phyloP scores from a whole-genome alignment of 2,113 vertebrate genomes.

The Macroglossus sobrinus region DNA sequence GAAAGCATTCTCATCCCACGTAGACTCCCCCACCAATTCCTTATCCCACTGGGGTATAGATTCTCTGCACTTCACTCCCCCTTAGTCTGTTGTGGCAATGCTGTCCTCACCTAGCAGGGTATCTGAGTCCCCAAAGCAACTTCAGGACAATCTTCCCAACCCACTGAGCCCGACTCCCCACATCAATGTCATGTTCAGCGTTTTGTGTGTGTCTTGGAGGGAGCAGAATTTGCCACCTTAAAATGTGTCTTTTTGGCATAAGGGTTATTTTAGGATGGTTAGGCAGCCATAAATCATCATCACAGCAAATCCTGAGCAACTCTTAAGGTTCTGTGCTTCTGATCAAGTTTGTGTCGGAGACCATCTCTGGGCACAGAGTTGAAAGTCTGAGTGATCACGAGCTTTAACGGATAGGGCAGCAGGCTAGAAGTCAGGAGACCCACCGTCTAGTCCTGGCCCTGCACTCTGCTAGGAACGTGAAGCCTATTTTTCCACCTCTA shows the following conservation, averaged over 20 bases:
- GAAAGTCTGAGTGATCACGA: neutral
- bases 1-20: neutral
- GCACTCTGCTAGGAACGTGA: neutral
- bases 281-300: neutral
- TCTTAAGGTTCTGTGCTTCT: neutral
- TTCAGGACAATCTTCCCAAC: neutral
- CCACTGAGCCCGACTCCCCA: neutral
- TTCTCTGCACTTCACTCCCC: neutral
- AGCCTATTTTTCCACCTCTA: neutral
- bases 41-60: neutral
- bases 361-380: neutral
- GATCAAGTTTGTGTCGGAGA: neutral
- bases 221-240: neutral
- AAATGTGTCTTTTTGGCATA: neutral
- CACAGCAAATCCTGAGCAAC: neutral
- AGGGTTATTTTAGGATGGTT: neutral
- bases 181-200: neutral
- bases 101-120: neutral
- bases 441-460: neutral
- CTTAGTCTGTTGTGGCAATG: neutral
- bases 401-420: neutral
- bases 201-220: neutral
- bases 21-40: neutral
- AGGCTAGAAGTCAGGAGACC: neutral
- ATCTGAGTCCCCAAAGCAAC: neutral